These are phyloP conservation scores for Turritopsis dohrnii DNA, from an alignment of 30 jellyfish, hydroid and myxozoan genomes.

Conservation along the genomic window DNA sequence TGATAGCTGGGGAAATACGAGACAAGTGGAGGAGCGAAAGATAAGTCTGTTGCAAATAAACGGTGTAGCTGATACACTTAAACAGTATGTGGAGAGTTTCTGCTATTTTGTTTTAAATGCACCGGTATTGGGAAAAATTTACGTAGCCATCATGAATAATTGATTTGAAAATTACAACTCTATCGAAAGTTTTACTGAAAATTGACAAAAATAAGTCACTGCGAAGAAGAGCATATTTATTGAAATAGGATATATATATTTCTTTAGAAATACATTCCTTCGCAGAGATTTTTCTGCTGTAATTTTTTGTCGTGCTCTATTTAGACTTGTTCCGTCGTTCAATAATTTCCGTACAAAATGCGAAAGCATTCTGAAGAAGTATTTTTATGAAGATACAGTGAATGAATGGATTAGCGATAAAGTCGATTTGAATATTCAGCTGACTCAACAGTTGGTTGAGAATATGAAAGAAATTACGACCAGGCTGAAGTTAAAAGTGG, in stretches of 20 bases:
- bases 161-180: no score
- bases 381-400: conserved; percentile 23
- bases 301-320: background rate
- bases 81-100: conserved; percentile 20
- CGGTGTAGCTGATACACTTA: conserved; percentile 37
- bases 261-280: no score
- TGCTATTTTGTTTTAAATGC: background rate
- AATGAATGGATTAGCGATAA: conserved; percentile 43
- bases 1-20: conserved; percentile 54
- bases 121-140: background rate
- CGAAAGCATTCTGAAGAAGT: background rate
- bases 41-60: conserved; percentile 29
- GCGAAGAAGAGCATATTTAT: no score
- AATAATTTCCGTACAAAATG: conserved; percentile 27
- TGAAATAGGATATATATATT: no score
- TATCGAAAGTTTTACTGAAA: no score
- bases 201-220: no score
- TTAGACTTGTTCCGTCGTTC: conserved; percentile 26
- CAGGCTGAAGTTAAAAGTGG: background rate
- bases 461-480: background rate
- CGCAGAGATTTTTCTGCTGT: background rate
- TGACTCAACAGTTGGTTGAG: background rate
- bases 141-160: background rate
- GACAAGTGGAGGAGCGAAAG: conserved; percentile 21
- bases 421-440: conserved; percentile 4